Conservation (phyloP, 2,888 invertebrate species). For the Caenorhabditis sp. region DNA sequence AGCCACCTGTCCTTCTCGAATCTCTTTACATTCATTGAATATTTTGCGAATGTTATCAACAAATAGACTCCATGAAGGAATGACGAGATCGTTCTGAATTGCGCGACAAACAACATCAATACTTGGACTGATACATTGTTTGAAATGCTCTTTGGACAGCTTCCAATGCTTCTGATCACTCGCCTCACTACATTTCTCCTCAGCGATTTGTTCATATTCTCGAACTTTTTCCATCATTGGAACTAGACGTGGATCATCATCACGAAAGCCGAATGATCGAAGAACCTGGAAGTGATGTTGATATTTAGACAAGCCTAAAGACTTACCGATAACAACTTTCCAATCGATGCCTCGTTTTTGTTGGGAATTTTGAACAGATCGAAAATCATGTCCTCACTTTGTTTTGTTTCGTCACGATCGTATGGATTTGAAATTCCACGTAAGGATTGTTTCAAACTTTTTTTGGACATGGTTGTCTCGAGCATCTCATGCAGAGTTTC, state of each 20-base stretch:
- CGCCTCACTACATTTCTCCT: slow-evolving; percentile 28
- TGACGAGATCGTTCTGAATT: slow-evolving; percentile 80
- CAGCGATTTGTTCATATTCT: slow-evolving; percentile 39
- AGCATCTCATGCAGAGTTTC: slow-evolving; percentile 43
- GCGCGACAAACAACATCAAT: slow-evolving; percentile 63
- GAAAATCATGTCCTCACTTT: slow-evolving; percentile 48
- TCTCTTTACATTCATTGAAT: slow-evolving; percentile 52
- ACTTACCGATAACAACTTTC: not conserved
- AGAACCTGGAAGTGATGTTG: too few relatives aligned
- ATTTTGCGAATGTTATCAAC: slow-evolving; percentile 90
- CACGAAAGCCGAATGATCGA: slow-evolving; percentile 65
- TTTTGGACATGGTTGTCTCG: slow-evolving; percentile 41
- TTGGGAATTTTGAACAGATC: slow-evolving; percentile 68
- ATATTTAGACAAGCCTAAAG: too few relatives aligned
- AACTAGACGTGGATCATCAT: slow-evolving; percentile 52
- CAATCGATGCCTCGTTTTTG: slow-evolving; percentile 48
- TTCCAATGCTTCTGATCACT: slow-evolving; percentile 53
- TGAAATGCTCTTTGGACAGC: slow-evolving; percentile 16
- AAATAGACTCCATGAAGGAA: slow-evolving; percentile 90
- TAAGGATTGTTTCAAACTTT: slow-evolving; percentile 27
- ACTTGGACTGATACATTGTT: slow-evolving; percentile 56
- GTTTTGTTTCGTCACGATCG: slow-evolving; percentile 36
- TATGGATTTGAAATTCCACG: slow-evolving; percentile 50
- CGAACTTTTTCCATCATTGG: slow-evolving; percentile 49
- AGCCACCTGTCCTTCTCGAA: slow-evolving; percentile 62